A percentile compares a stretch with the other conserved stretches of the same genome.
Evolutionary conservation across 2,888 invertebrate species (phyloP).

Genomic region (Halictus ligatus): DNA sequence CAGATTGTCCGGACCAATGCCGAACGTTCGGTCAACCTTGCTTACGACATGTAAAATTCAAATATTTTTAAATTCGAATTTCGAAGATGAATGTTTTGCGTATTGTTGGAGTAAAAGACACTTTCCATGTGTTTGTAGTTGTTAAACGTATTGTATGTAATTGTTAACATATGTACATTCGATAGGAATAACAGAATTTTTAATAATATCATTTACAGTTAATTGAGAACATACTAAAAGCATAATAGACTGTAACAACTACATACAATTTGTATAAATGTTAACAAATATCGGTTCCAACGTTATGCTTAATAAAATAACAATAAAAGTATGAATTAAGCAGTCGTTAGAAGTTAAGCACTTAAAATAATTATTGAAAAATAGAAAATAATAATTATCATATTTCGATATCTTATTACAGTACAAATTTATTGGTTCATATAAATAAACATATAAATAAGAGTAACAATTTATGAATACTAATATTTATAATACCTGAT

Average conservation of each 20-base stretch:
- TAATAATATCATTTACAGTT: not conserved
- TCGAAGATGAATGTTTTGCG: not conserved
- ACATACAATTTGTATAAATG: not conserved
- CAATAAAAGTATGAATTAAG: not conserved
- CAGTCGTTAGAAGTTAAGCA: not conserved
- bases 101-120: not conserved
- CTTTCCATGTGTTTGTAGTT: not conserved
- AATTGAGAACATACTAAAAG: not conserved
- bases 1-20: not conserved
- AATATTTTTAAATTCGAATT: not conserved
- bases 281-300: not conserved
- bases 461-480: constrained; percentile 18
- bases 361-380: constrained; percentile 4
- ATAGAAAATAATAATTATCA: constrained; percentile 29
- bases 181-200: not conserved
- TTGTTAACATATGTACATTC: not conserved
- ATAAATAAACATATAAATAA: constrained; percentile 35
- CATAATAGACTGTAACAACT: not conserved
- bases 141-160: not conserved
- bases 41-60: not conserved
- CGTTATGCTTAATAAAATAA: not conserved
- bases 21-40: not conserved
- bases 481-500: constrained; percentile 14
- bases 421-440: constrained; percentile 25
- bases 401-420: not conserved